Percentiles rank a stretch among this genome's conserved stretches.
Evolutionary conservation across 1,140 invertebrate genomes (phyloP).

Genomic region (Thaumatotibia leucotreta): DNA sequence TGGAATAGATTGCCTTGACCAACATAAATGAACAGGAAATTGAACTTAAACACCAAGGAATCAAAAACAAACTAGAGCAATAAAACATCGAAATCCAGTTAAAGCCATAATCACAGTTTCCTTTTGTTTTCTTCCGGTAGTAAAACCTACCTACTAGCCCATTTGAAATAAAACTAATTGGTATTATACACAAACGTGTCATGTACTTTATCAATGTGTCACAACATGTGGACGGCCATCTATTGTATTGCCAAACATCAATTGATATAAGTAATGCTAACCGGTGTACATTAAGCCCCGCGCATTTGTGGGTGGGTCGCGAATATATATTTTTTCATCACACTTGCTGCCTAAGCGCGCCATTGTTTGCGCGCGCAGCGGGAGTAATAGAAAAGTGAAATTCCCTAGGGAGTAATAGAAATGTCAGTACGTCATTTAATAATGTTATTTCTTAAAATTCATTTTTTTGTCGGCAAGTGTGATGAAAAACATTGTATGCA

Average conservation of each 20-base stretch:
- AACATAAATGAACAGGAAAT: not conserved
- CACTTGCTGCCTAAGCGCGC: too few relatives aligned
- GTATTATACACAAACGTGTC: not conserved
- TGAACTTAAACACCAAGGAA: not conserved
- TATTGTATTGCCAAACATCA: not conserved
- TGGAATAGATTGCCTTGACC: not conserved
- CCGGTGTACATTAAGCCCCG: not conserved
- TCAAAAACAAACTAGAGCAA: not conserved
- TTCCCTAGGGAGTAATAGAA: too few relatives aligned
- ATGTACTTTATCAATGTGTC: slow-evolving; percentile 4
- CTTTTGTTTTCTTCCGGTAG: not conserved
- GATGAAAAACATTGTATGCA: too few relatives aligned
- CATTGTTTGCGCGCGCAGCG: too few relatives aligned
- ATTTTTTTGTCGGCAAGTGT: too few relatives aligned
- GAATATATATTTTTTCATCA: not conserved
- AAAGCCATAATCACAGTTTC: not conserved
- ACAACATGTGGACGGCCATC: slow-evolving; percentile 2
- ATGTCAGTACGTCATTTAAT: too few relatives aligned
- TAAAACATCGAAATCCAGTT: not conserved
- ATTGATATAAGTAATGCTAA: slow-evolving; percentile 1
- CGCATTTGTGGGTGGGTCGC: not conserved
- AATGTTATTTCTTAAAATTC: too few relatives aligned
- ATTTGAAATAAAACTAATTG: not conserved
- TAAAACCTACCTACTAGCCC: not conserved
- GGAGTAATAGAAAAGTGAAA: too few relatives aligned